A percentile compares a stretch with the other conserved stretches of the same genome.
Evolutionary conservation across 2,113 vertebrate species (phyloP).

Genomic region (Symphodus melops): DNA sequence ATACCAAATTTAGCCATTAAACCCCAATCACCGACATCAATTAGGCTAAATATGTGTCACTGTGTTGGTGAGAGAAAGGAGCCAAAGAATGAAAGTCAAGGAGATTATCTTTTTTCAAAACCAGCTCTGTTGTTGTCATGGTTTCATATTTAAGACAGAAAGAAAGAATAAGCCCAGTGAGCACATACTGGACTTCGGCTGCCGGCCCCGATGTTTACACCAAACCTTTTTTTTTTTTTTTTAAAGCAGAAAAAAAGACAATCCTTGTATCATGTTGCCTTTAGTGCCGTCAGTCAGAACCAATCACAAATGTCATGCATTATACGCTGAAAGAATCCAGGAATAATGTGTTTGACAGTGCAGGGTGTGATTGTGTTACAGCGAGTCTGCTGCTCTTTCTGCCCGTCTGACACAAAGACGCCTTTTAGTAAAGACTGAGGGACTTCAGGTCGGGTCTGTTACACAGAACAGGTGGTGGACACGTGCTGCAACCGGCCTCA

Average conservation of each 20-base stretch:
- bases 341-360: slow-evolving; percentile 18
- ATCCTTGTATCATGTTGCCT: background rate
- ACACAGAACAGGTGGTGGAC: slow-evolving; percentile 69
- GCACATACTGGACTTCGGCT: no score
- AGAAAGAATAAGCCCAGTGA: no score
- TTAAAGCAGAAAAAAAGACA: background rate
- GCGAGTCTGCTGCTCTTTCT: slow-evolving; percentile 18
- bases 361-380: slow-evolving; percentile 42
- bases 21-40: no score
- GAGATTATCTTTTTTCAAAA: no score
- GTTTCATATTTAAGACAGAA: no score
- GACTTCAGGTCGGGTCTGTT: slow-evolving; percentile 54
- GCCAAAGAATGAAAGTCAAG: no score
- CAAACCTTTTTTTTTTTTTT: no score
- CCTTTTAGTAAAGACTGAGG: slow-evolving; percentile 28
- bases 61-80: no score
- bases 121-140: no score
- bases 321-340: background rate
- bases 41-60: no score
- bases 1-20: no score
- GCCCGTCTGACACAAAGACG: slow-evolving; percentile 24
- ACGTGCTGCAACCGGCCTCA: slow-evolving; percentile 48
- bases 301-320: slow-evolving; percentile 1
- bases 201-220: background rate
- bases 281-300: background rate